These are phyloP conservation scores for Reticulitermes lucifugus DNA, from an alignment of 2,888 invertebrate species.

Conservation along the genomic window DNA sequence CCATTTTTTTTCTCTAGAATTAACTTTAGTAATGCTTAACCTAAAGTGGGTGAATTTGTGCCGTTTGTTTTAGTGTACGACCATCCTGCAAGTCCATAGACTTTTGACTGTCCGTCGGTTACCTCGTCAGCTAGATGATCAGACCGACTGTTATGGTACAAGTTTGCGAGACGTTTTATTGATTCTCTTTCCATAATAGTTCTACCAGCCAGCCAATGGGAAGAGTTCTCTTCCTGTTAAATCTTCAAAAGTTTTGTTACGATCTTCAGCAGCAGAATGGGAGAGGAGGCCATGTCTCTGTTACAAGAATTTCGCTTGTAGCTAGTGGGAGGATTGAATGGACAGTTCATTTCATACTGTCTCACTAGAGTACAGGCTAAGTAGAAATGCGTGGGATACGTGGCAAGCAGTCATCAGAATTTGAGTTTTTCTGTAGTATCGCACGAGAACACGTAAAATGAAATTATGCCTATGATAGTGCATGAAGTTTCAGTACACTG, in stretches of 20 bases:
- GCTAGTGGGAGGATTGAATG: neutral
- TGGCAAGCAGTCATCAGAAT: too few species aligned
- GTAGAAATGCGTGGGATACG: too few species aligned
- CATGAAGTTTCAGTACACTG: too few species aligned
- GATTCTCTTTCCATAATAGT: conserved; percentile 40
- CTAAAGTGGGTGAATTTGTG: neutral
- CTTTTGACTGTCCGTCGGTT: neutral
- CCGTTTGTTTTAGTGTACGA: neutral
- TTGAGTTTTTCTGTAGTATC: too few species aligned
- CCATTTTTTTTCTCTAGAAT: too few species aligned
- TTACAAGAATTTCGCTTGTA: neutral
- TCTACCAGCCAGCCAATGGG: conserved; percentile 32
- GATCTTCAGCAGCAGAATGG: conserved; percentile 5
- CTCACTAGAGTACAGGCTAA: too few species aligned
- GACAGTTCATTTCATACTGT: conserved; percentile 5
- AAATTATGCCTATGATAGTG: too few species aligned
- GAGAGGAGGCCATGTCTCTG: too few species aligned
- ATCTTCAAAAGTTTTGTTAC: conserved; percentile 38
- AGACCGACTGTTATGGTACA: conserved; percentile 21
- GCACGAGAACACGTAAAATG: too few species aligned
- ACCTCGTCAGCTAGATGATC: neutral
- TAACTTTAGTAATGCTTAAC: too few species aligned
- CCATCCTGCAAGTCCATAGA: neutral
- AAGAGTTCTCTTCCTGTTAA: conserved; percentile 18
- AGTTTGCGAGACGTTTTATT: conserved; percentile 35